Percentiles rank a stretch among this genome's conserved stretches.
Evolutionary conservation across 2,888 invertebrate genomes (phyloP).

Genomic region (Nephrocerus scutellatus): DNA sequence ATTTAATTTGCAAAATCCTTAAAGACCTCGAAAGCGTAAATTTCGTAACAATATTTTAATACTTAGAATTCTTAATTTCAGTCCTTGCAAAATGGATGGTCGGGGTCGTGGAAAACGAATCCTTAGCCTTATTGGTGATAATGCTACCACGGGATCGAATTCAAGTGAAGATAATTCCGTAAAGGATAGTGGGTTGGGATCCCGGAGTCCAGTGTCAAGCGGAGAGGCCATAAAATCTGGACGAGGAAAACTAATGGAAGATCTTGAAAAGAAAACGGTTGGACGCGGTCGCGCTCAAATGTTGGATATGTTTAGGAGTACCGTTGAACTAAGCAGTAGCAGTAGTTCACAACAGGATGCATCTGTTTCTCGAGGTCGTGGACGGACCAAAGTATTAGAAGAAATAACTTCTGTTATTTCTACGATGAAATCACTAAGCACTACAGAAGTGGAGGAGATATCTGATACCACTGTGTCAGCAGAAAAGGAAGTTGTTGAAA

Average conservation of each 20-base stretch:
- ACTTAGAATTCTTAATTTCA: no score
- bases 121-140: no score
- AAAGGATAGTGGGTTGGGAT: slow-evolving; percentile 28
- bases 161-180: slow-evolving; percentile 22
- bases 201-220: slow-evolving; percentile 23
- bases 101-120: slow-evolving; percentile 22
- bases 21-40: no score
- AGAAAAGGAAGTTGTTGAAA: background rate
- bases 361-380: no score
- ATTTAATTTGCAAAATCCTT: no score
- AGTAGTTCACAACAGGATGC: no score
- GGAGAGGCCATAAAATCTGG: slow-evolving; percentile 25
- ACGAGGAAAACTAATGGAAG: slow-evolving; percentile 28
- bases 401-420: no score
- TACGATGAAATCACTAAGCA: background rate
- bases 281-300: slow-evolving; percentile 22
- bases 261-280: slow-evolving; percentile 22
- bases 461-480: background rate
- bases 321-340: no score
- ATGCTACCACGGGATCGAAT: slow-evolving; percentile 20
- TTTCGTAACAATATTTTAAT: no score
- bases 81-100: slow-evolving; percentile 25
- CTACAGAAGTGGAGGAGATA: background rate
- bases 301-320: no score
- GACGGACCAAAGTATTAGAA: no score